These are phyloP conservation scores for Limanda limanda DNA, from an alignment of 2,113 vertebrate genomes.

Conservation along the genomic window DNA sequence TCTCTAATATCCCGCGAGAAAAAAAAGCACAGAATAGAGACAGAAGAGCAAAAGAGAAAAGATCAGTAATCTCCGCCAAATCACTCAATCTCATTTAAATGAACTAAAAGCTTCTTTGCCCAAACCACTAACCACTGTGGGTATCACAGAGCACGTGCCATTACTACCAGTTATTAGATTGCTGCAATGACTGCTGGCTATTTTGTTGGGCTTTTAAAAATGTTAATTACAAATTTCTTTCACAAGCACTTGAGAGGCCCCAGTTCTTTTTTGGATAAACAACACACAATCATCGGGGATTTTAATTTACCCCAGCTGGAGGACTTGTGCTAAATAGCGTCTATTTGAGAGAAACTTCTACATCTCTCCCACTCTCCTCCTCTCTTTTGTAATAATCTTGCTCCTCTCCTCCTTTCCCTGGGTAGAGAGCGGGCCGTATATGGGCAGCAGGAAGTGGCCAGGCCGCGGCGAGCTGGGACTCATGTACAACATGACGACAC, in stretches of 20 bases:
- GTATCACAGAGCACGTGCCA: constrained; percentile 11
- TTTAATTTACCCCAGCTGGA: constrained; percentile 80
- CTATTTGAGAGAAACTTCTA: constrained; percentile 45
- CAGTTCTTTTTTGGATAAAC: constrained; percentile 72
- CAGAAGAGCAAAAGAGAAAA: constrained; percentile 30
- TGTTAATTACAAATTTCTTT: constrained; percentile 70
- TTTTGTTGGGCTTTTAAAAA: constrained; percentile 65
- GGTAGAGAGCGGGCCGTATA: background rate
- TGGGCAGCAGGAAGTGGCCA: constrained; percentile 27
- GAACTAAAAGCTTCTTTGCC: constrained; percentile 19
- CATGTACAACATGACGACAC: constrained; percentile 80
- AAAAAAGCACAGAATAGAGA: constrained; percentile 47
- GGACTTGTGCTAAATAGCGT: constrained; percentile 73
- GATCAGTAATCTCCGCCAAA: constrained; percentile 29
- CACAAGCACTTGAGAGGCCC: constrained; percentile 55
- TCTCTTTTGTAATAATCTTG: too few relatives aligned
- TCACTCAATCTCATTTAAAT: constrained; percentile 37
- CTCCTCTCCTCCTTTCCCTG: constrained; percentile 8
- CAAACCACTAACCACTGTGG: constrained; percentile 11
- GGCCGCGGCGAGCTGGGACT: constrained; percentile 62
- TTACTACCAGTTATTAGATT: constrained; percentile 24
- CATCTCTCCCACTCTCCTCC: constrained; percentile 7
- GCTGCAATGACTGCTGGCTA: constrained; percentile 38
- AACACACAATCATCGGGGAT: constrained; percentile 72
- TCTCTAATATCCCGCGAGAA: constrained; percentile 42